Percentiles rank a stretch among this genome's conserved stretches.
Conservation (phyloP, 2,113 vertebrate species). For the Dermatemys mawii region DNA sequence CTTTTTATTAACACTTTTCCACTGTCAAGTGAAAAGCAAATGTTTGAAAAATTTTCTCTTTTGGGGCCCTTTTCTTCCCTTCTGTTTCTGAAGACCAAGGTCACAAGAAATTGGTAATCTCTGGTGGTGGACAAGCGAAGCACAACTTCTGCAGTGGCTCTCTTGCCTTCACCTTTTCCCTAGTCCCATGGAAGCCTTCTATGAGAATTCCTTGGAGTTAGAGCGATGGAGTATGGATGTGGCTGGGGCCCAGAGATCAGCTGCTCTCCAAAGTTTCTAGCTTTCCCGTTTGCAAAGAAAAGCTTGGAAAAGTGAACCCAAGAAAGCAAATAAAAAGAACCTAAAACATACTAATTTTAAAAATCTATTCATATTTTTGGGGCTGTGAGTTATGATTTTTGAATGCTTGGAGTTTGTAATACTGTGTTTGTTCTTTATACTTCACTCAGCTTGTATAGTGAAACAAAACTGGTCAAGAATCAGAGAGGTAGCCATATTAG, state of each 20-base stretch:
- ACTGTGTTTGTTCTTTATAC: neutral
- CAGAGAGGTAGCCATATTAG: no score
- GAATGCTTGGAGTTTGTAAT: neutral
- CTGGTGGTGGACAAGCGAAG: no score
- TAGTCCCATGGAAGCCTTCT: neutral
- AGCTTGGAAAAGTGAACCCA: neutral
- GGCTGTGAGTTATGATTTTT: neutral
- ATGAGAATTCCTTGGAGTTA: neutral
- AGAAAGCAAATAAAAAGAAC: neutral
- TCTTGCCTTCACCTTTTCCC: accelerated
- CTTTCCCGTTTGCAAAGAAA: neutral
- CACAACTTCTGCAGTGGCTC: neutral
- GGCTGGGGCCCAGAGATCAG: neutral
- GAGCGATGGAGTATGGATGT: neutral
- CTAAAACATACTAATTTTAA: neutral
- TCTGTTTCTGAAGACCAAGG: neutral
- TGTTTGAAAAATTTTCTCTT: neutral
- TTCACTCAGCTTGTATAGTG: neutral
- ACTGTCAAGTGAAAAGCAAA: neutral
- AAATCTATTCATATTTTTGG: neutral
- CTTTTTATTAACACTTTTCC: neutral
- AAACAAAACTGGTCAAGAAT: no score
- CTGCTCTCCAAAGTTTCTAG: neutral
- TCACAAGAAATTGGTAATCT: neutral
- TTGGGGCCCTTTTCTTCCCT: neutral